Evolutionary conservation across 1,140 invertebrate species (phyloP), one percentile per base, ranked within the genome.

Genomic region (Pinna nobilis): DNA sequence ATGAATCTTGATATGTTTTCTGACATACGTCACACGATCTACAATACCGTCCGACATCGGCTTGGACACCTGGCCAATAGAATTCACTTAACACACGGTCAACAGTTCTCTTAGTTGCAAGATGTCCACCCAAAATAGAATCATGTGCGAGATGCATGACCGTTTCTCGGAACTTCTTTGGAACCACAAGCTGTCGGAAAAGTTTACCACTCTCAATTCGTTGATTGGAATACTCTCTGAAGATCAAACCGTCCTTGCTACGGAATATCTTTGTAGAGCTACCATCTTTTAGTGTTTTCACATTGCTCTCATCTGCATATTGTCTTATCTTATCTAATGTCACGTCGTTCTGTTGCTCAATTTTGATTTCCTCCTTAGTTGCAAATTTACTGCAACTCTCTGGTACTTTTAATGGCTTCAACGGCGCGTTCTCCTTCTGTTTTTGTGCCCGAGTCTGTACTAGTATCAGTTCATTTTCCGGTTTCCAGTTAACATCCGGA

Each of bases 11-110:
- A 1, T 23, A 2, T 1, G 65, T 77, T 15, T 44, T 32, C 57
- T 77, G 76, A 50, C 76, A 74, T 11, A 37, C 49, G 25, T 63
- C 64, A 59, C 66, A 73, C 1, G 70, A 74, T 18, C 35, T 39
- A 35, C 51, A 65, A 37, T 51, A 72, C 33, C 74, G 55, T 13
- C 15, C 49, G 1, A 72, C 47, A 6, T 76, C 74, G 1, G 32
- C 51, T 20, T 66, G n/a, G 4, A 78, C 41, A 2, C 72, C 76
- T 23, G 67, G 76, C 76, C 76, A 78, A 32, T 61, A 78, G 47
- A 78, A 78, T 39, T 50, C 57, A 5, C 44, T 11, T 3, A 33
- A 7, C 23, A 61, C 28, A 63, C 72, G 53, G 41, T 60, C 25
- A 15, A 50, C 23, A 0, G 64, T 65, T 35, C 49, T 55, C 35